Conservation (phyloP, 2,113 vertebrate genomes). For the Hyaena hyaena region DNA sequence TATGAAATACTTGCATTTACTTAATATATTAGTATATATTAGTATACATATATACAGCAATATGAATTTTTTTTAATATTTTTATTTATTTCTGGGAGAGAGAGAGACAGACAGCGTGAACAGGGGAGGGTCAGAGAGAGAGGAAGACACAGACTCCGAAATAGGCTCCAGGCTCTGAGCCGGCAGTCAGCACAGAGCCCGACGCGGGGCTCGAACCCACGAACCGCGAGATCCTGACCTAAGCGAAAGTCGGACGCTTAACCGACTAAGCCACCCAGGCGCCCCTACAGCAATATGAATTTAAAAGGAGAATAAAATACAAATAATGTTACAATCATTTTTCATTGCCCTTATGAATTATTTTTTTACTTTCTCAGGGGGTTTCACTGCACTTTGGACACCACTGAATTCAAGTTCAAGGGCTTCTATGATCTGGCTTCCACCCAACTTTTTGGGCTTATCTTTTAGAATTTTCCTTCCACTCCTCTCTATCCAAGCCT, state of each 20-base stretch:
- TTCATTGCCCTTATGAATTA: background rate
- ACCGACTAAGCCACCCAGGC: too few species aligned
- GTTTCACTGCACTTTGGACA: background rate
- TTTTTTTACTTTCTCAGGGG: background rate
- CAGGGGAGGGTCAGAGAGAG: too few species aligned
- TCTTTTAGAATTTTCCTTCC: background rate
- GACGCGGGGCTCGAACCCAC: too few species aligned
- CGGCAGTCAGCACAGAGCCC: too few species aligned
- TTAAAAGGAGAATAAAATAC: background rate
- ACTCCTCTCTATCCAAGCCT: background rate
- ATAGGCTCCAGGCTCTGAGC: too few species aligned
- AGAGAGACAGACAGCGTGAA: too few species aligned
- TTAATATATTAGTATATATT: background rate
- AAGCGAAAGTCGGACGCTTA: too few species aligned
- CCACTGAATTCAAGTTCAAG: background rate
- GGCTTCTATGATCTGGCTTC: background rate
- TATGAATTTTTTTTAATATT: too few species aligned
- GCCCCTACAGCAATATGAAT: background rate
- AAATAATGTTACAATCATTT: background rate
- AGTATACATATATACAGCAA: background rate
- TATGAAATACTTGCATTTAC: background rate
- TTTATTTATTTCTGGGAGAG: too few species aligned
- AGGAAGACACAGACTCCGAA: too few species aligned
- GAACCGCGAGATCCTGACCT: too few species aligned
- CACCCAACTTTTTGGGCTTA: background rate